A percentile compares a stretch with the other conserved stretches of the same genome.
phyloP scores from a whole-genome alignment of 2,888 invertebrate species.

The Helleia helle region DNA sequence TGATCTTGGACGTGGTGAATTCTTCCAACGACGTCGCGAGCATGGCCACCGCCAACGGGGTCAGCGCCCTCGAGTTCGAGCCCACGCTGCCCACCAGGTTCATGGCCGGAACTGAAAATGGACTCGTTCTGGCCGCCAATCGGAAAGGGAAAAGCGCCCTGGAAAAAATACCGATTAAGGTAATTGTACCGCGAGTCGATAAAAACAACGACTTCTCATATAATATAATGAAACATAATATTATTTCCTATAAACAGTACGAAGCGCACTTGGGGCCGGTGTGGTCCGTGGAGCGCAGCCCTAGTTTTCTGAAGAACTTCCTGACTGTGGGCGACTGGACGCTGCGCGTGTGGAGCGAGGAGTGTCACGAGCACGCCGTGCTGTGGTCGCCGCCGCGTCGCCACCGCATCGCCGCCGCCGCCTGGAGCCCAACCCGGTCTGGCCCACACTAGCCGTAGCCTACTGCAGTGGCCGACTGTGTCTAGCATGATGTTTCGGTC shows the following conservation, averaged over 20 bases:
- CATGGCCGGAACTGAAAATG: constrained; percentile 81
- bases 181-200: constrained; percentile 28
- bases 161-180: constrained; percentile 76
- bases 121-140: constrained; percentile 77
- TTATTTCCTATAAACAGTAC: constrained; percentile 40
- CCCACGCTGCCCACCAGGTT: constrained; percentile 82
- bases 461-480: no score
- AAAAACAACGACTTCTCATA: not conserved
- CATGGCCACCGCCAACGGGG: constrained; percentile 73
- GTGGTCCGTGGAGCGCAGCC: constrained; percentile 89
- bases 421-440: constrained; percentile 88
- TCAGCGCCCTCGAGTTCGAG: constrained; percentile 79
- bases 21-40: constrained; percentile 60
- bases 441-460: no score
- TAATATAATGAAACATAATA: not conserved
- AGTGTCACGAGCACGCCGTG: constrained; percentile 91
- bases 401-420: constrained; percentile 80
- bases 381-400: constrained; percentile 86
- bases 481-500: no score
- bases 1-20: constrained; percentile 78
- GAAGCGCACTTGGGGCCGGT: constrained; percentile 87
- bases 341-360: constrained; percentile 94
- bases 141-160: constrained; percentile 79
- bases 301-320: constrained; percentile 94
- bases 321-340: constrained; percentile 96